Percentiles rank a stretch among this genome's conserved stretches.
Evolutionary conservation across 2,797 vertebrate species (phyloP).

Genomic region (Pteropus rufus): DNA sequence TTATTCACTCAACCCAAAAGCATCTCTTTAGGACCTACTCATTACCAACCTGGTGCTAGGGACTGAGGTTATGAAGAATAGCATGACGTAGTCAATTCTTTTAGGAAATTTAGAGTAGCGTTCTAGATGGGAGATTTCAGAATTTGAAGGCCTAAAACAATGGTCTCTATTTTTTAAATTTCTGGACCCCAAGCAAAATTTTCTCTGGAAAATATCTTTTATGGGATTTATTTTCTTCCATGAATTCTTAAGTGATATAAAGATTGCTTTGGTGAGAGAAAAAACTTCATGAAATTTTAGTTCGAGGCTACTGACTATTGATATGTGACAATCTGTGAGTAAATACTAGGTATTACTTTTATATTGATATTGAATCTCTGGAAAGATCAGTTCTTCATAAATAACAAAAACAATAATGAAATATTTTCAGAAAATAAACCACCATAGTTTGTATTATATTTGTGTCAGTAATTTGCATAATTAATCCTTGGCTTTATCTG

Average conservation of each 20-base stretch:
- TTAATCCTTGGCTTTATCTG: slow-evolving; percentile 6
- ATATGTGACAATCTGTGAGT: not conserved
- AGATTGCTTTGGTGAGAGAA: not conserved
- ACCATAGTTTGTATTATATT: not conserved
- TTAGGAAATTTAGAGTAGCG: not conserved
- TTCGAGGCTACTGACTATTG: not conserved
- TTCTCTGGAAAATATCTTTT: not conserved
- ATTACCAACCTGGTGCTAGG: not conserved
- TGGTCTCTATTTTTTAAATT: not conserved
- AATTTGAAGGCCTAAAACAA: not conserved
- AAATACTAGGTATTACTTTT: not conserved
- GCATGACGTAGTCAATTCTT: not conserved
- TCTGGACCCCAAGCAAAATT: not conserved
- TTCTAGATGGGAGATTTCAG: not conserved
- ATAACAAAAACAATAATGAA: not conserved
- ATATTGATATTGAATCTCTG: not conserved
- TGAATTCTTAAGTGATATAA: not conserved
- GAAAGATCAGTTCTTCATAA: slow-evolving; percentile 23
- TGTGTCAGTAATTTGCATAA: slow-evolving; percentile 5
- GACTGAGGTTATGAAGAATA: not conserved
- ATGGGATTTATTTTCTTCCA: not conserved
- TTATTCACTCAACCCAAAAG: not conserved
- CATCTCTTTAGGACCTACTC: not conserved
- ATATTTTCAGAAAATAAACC: not conserved
- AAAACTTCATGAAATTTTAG: not conserved